Conservation (phyloP, 1,140 invertebrate species). For the Drosophila murphyi region DNA sequence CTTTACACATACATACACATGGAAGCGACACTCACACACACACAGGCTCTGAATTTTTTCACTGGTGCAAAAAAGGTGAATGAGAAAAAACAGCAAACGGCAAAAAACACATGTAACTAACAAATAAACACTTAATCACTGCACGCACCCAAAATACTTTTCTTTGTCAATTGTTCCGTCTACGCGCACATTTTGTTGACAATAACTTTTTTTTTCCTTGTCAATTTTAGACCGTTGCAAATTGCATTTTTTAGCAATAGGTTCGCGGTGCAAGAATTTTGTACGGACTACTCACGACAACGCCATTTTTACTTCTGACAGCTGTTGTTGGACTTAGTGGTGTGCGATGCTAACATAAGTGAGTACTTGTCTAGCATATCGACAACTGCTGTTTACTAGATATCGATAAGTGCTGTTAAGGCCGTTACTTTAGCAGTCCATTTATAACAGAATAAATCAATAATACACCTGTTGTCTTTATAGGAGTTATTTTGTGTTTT, state of each 20-base stretch:
- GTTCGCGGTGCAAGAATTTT: constrained; percentile 36
- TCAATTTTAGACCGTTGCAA: constrained; percentile 28
- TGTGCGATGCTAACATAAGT: constrained; percentile 9
- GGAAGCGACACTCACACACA: constrained; percentile 29
- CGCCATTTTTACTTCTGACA: constrained; percentile 59
- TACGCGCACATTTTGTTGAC: constrained; percentile 41
- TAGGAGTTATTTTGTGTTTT: neutral
- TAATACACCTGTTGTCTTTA: neutral
- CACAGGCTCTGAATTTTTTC: constrained; percentile 41
- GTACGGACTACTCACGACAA: constrained; percentile 48
- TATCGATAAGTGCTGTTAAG: constrained; percentile 15
- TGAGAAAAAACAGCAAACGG: constrained; percentile 41
- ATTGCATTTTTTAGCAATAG: constrained; percentile 53
- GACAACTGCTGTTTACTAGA: neutral
- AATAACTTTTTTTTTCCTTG: constrained; percentile 18
- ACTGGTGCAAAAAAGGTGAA: constrained; percentile 50
- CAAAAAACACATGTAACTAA: constrained; percentile 39
- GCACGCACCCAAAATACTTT: constrained; percentile 17
- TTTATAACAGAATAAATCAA: neutral
- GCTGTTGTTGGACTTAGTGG: constrained; percentile 35
- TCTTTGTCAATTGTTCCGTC: constrained; percentile 13
- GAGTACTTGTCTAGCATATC: neutral
- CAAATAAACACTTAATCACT: constrained; percentile 40
- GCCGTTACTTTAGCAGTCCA: neutral
- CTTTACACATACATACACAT: constrained; percentile 60